These are phyloP conservation scores for Oxystoma pomonae DNA, from an alignment of 2,888 invertebrate species.

Conservation along the genomic window DNA sequence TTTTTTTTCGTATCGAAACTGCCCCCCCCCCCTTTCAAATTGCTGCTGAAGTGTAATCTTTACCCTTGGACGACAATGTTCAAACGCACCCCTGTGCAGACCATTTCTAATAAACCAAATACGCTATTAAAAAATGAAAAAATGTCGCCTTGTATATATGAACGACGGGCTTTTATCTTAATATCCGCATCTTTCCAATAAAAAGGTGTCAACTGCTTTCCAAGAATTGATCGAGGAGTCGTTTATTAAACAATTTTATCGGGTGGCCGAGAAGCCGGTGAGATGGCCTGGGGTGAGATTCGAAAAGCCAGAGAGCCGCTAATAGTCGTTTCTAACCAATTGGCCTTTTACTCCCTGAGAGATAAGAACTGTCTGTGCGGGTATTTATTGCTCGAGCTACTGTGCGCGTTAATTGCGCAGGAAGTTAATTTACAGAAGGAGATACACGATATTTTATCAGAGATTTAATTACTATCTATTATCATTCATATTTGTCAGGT, in stretches of 20 bases:
- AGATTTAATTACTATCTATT: conserved; percentile 27
- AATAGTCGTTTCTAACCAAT: conserved; percentile 39
- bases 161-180: conserved; percentile 12
- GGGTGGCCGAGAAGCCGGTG: conserved; percentile 22
- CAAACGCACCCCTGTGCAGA: too few species aligned
- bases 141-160: too few species aligned
- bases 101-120: too few species aligned
- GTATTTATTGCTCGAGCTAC: conserved; percentile 34
- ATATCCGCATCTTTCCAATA: conserved; percentile 28
- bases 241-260: conserved; percentile 32
- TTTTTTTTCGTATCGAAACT: too few species aligned
- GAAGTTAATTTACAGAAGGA: conserved; percentile 24
- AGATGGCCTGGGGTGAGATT: conserved; percentile 26
- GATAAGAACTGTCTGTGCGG: conserved; percentile 17
- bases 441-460: conserved; percentile 23
- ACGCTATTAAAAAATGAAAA: too few species aligned
- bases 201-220: conserved; percentile 33
- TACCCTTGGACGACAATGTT: too few species aligned
- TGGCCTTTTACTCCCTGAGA: conserved; percentile 26
- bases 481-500: conserved; percentile 27
- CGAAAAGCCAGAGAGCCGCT: conserved; percentile 30
- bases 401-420: conserved; percentile 25
- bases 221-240: conserved; percentile 28
- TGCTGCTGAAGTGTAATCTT: too few species aligned
- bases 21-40: too few species aligned